phyloP scores from a whole-genome alignment of 1,140 invertebrate species.

The Pseudomyrmex sp. region DNA sequence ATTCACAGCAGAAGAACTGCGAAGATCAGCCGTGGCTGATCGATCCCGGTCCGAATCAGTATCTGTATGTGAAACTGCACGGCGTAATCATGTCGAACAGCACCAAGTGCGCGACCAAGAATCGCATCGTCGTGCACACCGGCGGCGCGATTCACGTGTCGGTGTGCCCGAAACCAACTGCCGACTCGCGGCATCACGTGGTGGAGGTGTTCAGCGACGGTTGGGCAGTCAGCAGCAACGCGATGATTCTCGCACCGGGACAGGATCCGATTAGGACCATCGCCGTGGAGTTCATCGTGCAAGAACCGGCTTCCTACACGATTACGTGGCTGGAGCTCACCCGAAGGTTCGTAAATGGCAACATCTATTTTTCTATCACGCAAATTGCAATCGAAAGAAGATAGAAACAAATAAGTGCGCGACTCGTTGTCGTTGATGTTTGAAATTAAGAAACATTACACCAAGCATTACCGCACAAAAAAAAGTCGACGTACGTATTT shows the following conservation, averaged over 20 bases:
- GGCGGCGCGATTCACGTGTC: constrained; percentile 88
- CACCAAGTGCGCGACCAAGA: constrained; percentile 88
- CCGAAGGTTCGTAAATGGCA: constrained; percentile 84
- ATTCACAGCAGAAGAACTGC: constrained; percentile 89
- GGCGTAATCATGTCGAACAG: constrained; percentile 87
- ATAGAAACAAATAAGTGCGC: too few relatives aligned
- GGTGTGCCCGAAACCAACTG: constrained; percentile 89
- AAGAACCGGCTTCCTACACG: constrained; percentile 90
- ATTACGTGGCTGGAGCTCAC: constrained; percentile 94
- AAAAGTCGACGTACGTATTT: not conserved
- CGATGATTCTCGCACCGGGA: constrained; percentile 86
- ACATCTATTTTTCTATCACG: not conserved
- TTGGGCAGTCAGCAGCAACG: constrained; percentile 88
- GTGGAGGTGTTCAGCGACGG: constrained; percentile 94
- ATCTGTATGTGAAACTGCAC: constrained; percentile 89
- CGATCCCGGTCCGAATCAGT: constrained; percentile 89
- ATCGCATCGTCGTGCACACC: constrained; percentile 90
- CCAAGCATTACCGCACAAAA: not conserved
- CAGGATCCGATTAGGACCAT: constrained; percentile 89
- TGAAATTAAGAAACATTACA: not conserved
- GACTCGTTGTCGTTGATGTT: too few relatives aligned
- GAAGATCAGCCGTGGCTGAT: constrained; percentile 92
- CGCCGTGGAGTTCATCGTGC: constrained; percentile 91
- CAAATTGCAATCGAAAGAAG: not conserved
- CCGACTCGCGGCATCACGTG: constrained; percentile 86